Evolutionary conservation across 2,888 invertebrate species (phyloP), one percentile per base, ranked within the genome.

Genomic region (Choristoneura rosaceana): DNA sequence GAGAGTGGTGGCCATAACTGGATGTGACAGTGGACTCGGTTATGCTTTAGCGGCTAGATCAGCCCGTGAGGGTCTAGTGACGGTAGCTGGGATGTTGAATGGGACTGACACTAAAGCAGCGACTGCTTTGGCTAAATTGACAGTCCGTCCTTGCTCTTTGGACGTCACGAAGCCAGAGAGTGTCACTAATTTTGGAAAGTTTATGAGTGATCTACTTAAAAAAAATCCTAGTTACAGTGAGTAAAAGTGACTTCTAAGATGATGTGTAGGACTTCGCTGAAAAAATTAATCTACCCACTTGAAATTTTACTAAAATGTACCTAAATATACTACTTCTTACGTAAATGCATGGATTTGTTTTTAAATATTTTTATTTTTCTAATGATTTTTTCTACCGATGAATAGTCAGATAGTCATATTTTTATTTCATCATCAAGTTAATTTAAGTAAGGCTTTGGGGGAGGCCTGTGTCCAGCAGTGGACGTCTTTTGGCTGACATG

Each of bases 1-100:
- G 64, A 89, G 89, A 71, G 94, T 96, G 3, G 92, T 96, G 52
- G 94, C 97, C 17, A 96, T 98, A 77, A 97, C 97, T 8, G 98
- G 98, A 58, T 98, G 98, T 85, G 98, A 98, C 89, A 97, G 97
- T 71, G 98, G 98, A 3, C 94, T 98, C 15, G 98, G 98, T 70
- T 97, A 95, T 89, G 96, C 96, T 2, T 85, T 97, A 63, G 96
- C 97, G 0, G 93, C 96, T 33, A 94, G 96, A 77, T 89, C 95
- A 8, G 94, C 94, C 8, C 90, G 95, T 5, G 91, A 95, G 79
- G 97, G 97, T 0, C 94, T 97, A 77, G 95, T 96, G 3, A 98
- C 98, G 1, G 92, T 98, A 47, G 98, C 98, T 15, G 97, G 97
- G 61, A 97, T 97, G 87, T 7, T 71, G 8, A 62, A 94, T 52